Evolutionary conservation across 2,113 vertebrate species (phyloP), one percentile per base, ranked within the genome.

Genomic region (Oplegnathus fasciatus): DNA sequence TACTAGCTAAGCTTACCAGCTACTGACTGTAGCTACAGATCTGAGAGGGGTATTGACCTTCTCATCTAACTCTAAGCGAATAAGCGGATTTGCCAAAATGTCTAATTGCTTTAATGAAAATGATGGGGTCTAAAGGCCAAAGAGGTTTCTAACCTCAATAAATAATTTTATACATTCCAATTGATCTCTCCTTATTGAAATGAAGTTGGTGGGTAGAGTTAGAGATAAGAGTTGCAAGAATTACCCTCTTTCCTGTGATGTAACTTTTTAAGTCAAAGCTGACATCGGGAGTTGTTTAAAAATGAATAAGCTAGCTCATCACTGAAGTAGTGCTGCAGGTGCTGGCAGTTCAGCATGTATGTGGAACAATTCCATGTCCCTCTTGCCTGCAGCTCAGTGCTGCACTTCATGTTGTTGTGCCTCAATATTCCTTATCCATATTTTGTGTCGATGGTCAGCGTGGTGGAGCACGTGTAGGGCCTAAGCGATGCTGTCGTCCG

Each of bases 261-360:
- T 72, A 54, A 52, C 62, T n/a, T 54, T 17, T 65, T 68, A 44
- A 80, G 64, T 79, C 66, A 60, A 48, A 72, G 62, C 67, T 46
- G 83, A 70, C 52, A 80, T 78, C 32, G 62, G 46, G 30, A 82
- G 30, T 30, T 62, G 44, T 34, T 74, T 74, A 74, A 83, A 83
- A 58, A 83, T 55, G 46, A 72, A 84, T 62, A 44, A 78, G 26
- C 55, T 70, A 42, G 58, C 73, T 86, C 30, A 22, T 61, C 20
- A 26, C 11, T 54, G 44, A 69, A 58, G 65, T n/a, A 32, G 26
- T 26, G 69, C 61, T 78, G 62, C 75, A 71, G 72, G 62, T 80
- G 60, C 48, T 82, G 68, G 44, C 58, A 61, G 20, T 54, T 67
- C n/a, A 50, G 18, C 0, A 52, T 34, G 22, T 37, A 13, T 68